A percentile compares a stretch with the other conserved stretches of the same genome.
These are phyloP conservation scores for Lophotriccus pileatus DNA, from an alignment of 2,797 vertebrate genomes.

Conservation along the genomic window DNA sequence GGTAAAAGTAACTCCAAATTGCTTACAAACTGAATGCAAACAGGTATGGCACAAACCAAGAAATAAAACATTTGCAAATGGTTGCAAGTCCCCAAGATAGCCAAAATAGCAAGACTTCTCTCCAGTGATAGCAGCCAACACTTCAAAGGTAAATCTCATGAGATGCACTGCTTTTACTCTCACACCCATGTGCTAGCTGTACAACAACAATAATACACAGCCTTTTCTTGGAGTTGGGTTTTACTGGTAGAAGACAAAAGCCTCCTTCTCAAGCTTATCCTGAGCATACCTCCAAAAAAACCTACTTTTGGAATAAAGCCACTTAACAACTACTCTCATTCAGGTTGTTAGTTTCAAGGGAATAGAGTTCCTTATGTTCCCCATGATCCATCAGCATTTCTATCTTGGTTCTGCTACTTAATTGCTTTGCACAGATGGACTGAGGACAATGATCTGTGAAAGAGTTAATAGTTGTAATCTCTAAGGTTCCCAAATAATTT, in stretches of 20 bases:
- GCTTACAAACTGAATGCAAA: not conserved
- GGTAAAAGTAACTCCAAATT: not conserved
- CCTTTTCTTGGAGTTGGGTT: not conserved
- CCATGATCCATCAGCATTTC: not conserved
- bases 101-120: not conserved
- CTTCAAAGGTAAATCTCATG: not conserved
- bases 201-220: rapidly evolving
- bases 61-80: not conserved
- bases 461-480: not conserved
- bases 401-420: not conserved
- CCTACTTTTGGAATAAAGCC: not conserved
- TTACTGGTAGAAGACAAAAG: not conserved
- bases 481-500: not conserved
- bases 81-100: not conserved
- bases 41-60: not conserved
- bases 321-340: not conserved
- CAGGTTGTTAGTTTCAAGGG: not conserved
- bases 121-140: not conserved
- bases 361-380: not conserved
- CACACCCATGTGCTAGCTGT: rapidly evolving
- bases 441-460: not conserved
- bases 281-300: not conserved
- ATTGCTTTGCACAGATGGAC: not conserved
- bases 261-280: not conserved
- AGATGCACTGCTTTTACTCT: not conserved